These are phyloP conservation scores for Neodiprion virginianus DNA, from an alignment of 1,140 invertebrate species.

Conservation along the genomic window DNA sequence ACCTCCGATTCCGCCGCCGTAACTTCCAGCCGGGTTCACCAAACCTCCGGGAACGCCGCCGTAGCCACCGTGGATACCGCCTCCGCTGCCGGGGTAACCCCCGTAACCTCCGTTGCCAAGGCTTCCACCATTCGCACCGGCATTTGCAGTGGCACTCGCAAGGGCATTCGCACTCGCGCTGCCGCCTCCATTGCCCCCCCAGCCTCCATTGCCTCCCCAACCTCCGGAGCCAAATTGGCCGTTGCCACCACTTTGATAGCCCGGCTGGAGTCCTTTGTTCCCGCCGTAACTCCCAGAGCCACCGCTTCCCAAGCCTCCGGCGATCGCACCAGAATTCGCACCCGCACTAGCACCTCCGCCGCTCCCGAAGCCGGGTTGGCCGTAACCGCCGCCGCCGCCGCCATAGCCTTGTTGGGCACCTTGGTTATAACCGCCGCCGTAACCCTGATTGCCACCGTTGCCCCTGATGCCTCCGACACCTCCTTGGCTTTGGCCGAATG, in stretches of 20 bases:
- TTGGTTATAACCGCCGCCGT: no score
- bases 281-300: background rate
- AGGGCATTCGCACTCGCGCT: background rate
- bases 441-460: background rate
- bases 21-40: conserved; percentile 9
- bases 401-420: background rate
- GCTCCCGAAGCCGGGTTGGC: no score
- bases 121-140: no score
- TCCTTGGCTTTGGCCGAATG: background rate
- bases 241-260: background rate
- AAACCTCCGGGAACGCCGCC: background rate
- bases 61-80: background rate
- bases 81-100: background rate
- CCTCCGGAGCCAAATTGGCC: background rate
- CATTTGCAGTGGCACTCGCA: no score
- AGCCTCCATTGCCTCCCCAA: background rate
- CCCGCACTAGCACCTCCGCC: no score
- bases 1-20: background rate
- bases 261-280: background rate
- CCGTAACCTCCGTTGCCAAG: background rate
- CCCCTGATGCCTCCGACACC: background rate
- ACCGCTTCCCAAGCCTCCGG: no score
- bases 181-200: background rate
- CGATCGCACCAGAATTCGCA: no score
- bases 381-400: no score